These are phyloP conservation scores for Listrodromus nycthemerus DNA, from an alignment of 2,888 invertebrate species.

Conservation along the genomic window DNA sequence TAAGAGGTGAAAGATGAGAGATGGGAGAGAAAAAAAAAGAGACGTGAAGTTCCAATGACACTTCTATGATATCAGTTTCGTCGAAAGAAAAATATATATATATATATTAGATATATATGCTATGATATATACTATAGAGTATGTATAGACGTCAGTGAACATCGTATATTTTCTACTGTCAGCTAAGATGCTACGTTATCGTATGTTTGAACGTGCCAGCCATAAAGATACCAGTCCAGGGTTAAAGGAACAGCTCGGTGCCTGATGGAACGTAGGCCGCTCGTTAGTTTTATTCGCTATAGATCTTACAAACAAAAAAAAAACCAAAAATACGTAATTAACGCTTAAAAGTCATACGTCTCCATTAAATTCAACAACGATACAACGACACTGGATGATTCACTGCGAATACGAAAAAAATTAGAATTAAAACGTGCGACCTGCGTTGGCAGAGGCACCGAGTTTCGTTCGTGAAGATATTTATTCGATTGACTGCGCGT, in stretches of 20 bases:
- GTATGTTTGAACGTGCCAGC: constrained; percentile 57
- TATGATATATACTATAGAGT: constrained; percentile 57
- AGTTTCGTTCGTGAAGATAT: constrained; percentile 71
- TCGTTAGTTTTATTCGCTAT: constrained; percentile 28
- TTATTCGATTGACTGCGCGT: constrained; percentile 81
- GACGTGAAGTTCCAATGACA: constrained; percentile 49
- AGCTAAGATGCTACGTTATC: constrained; percentile 66
- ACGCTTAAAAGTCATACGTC: constrained; percentile 11
- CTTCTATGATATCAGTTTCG: constrained; percentile 60
- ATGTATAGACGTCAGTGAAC: constrained; percentile 63
- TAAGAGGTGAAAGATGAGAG: constrained; percentile 26
- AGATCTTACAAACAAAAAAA: constrained; percentile 43
- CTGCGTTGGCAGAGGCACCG: constrained; percentile 50
- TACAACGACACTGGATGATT: not conserved
- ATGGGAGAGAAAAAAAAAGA: constrained; percentile 22
- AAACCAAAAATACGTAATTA: constrained; percentile 2
- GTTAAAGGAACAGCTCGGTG: constrained; percentile 69
- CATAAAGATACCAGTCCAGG: constrained; percentile 69
- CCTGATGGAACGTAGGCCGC: constrained; percentile 60
- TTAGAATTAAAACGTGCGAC: constrained; percentile 26
- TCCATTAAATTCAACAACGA: constrained; percentile 9
- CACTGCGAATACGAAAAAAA: constrained; percentile 7
- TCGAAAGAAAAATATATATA: constrained; percentile 36
- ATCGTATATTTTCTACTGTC: constrained; percentile 69
- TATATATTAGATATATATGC: constrained; percentile 51